These are phyloP conservation scores for Cryptus viduatorius DNA, from an alignment of 2,888 invertebrate species.

Conservation along the genomic window DNA sequence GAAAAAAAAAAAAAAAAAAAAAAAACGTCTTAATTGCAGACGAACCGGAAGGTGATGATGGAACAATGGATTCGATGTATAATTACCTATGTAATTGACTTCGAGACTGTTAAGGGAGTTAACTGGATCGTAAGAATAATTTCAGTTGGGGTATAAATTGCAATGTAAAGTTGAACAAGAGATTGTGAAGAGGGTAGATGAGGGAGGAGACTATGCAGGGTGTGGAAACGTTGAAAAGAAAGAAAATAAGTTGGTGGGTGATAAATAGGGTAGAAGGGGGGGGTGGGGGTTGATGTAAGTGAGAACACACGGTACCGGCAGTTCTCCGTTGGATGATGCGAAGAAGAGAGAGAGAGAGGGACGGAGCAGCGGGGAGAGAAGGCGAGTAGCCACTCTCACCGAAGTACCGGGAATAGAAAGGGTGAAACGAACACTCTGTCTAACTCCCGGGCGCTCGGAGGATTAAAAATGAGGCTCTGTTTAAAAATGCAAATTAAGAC, in stretches of 20 bases:
- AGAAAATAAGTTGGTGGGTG: slow-evolving; percentile 74
- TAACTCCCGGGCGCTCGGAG: slow-evolving; percentile 59
- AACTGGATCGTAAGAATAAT: background rate
- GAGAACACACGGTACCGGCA: slow-evolving; percentile 63
- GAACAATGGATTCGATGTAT: background rate
- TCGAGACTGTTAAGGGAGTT: background rate
- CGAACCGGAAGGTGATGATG: background rate
- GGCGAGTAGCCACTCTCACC: slow-evolving; percentile 33
- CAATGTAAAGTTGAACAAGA: slow-evolving; percentile 1
- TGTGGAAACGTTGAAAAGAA: slow-evolving; percentile 66
- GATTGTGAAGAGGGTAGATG: slow-evolving; percentile 33
- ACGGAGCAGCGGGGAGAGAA: slow-evolving; percentile 5
- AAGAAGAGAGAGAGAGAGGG: slow-evolving; percentile 20
- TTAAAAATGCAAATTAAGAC: slow-evolving; percentile 80
- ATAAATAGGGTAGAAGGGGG: slow-evolving; percentile 73
- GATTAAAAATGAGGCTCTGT: slow-evolving; percentile 72
- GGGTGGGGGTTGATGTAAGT: slow-evolving; percentile 37
- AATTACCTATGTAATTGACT: background rate
- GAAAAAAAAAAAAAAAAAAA: background rate
- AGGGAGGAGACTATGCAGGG: slow-evolving; percentile 19
- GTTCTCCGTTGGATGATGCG: slow-evolving; percentile 38
- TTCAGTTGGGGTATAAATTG: background rate
- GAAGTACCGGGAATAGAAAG: slow-evolving; percentile 66
- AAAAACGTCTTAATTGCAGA: background rate
- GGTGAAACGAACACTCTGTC: slow-evolving; percentile 56